These are phyloP conservation scores for Mystacornis crossleyi DNA, from an alignment of 2,113 vertebrate genomes.

Conservation along the genomic window DNA sequence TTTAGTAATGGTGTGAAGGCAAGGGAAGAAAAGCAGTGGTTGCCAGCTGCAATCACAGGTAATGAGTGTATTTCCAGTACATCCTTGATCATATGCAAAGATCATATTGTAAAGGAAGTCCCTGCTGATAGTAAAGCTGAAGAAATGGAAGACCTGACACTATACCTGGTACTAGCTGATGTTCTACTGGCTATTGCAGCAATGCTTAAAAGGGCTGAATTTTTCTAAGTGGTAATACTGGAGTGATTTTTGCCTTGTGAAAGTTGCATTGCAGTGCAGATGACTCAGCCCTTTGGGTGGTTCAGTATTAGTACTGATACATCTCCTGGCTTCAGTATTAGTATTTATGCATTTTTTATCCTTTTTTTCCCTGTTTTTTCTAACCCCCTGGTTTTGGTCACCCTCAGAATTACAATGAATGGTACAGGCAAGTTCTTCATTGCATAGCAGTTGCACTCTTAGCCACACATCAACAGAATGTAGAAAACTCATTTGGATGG, in stretches of 20 bases:
- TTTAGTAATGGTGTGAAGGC: not conserved
- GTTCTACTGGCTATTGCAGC: not conserved
- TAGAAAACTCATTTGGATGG: not conserved
- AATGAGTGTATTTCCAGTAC: not conserved
- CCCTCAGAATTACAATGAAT: not conserved
- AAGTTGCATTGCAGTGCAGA: accelerated
- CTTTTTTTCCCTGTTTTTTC: not conserved
- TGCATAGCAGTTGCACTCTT: not conserved
- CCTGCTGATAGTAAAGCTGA: not conserved
- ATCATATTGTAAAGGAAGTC: not conserved
- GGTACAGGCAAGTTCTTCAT: not conserved
- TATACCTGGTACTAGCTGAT: not conserved
- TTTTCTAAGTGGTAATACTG: not conserved
- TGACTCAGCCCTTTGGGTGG: not conserved
- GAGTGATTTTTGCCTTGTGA: not conserved
- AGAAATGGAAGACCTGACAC: not conserved
- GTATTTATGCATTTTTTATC: not conserved
- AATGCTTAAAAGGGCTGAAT: not conserved
- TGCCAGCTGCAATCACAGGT: not conserved
- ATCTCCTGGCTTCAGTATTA: not conserved
- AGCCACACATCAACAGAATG: not conserved
- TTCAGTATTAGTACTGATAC: not conserved
- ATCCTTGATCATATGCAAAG: not conserved
- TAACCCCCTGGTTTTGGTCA: not conserved
- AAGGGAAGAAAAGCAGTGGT: not conserved